Percentiles rank a stretch among this genome's conserved stretches.
These are phyloP conservation scores for Apis dorsata DNA, from an alignment of 1,140 invertebrate species.

Conservation along the genomic window DNA sequence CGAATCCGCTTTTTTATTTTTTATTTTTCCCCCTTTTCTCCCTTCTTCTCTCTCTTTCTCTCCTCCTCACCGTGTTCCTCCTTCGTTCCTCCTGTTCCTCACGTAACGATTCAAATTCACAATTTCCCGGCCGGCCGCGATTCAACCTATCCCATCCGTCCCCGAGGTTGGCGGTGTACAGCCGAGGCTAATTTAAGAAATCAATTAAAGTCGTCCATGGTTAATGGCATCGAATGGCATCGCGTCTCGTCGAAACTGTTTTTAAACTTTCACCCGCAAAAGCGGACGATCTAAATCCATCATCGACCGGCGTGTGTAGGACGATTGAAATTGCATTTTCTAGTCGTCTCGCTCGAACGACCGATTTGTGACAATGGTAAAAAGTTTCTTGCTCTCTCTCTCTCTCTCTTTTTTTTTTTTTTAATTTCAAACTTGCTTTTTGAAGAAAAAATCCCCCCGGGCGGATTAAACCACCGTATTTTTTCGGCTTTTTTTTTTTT, in stretches of 20 bases:
- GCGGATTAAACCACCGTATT: too few species aligned
- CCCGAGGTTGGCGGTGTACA: not conserved
- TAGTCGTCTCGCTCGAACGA: not conserved
- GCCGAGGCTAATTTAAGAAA: constrained; percentile 56
- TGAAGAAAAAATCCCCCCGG: too few species aligned
- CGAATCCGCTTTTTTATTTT: not conserved
- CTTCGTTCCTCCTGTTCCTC: not conserved
- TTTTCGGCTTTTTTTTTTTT: too few species aligned
- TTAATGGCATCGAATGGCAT: constrained; percentile 30
- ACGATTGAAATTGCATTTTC: constrained; percentile 15
- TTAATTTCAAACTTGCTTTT: not conserved
- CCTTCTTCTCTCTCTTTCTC: constrained; percentile 34
- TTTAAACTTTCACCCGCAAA: not conserved
- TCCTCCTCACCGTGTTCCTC: not conserved
- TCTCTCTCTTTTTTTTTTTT: not conserved
- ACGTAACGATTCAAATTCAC: constrained; percentile 30
- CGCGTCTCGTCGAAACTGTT: constrained; percentile 1
- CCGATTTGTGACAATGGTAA: not conserved
- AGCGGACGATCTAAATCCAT: not conserved
- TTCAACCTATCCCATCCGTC: not conserved
- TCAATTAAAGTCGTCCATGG: constrained; percentile 59
- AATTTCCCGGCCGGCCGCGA: constrained; percentile 21
- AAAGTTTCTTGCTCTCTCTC: too few species aligned
- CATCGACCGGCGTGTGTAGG: not conserved
- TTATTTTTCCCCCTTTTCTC: not conserved